Conservation (phyloP, 2,797 vertebrate genomes). For the Remorina albescens region DNA sequence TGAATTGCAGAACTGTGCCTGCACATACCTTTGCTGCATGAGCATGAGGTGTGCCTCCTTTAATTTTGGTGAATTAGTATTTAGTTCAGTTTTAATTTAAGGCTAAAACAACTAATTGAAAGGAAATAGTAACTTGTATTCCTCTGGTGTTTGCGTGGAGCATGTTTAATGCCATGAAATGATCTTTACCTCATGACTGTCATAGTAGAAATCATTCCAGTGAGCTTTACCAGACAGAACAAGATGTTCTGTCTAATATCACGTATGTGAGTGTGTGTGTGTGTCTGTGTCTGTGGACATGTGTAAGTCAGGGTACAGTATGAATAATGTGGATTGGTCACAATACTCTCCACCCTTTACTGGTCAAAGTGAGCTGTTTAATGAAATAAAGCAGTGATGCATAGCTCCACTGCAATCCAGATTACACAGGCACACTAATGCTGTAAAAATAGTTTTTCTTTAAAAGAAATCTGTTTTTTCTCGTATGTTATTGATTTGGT, state of each 20-base stretch:
- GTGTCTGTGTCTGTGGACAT: constrained; percentile 1
- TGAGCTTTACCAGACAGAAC: background rate
- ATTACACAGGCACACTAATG: constrained; percentile 79
- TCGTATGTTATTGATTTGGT: background rate
- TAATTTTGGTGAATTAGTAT: background rate
- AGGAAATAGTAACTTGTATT: background rate
- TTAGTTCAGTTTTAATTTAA: background rate
- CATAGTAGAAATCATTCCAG: background rate
- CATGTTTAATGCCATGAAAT: background rate
- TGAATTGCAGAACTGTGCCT: background rate
- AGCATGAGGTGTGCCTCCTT: background rate
- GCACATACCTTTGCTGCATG: background rate
- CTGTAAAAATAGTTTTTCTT: constrained; percentile 76
- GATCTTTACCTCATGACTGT: background rate
- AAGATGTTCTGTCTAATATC: background rate
- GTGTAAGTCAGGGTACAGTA: background rate
- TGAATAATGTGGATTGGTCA: constrained; percentile 30
- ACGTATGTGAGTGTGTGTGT: background rate
- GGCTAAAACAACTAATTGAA: background rate
- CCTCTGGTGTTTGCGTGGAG: background rate
- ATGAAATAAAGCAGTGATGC: constrained; percentile 81
- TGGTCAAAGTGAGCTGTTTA: constrained; percentile 69
- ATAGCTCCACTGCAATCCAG: constrained; percentile 81
- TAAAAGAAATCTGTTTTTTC: constrained; percentile 51
- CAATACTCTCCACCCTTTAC: constrained; percentile 36